Evolutionary conservation across 2,888 invertebrate genomes (phyloP).

Genomic region (Trissolcus brochymenae): DNA sequence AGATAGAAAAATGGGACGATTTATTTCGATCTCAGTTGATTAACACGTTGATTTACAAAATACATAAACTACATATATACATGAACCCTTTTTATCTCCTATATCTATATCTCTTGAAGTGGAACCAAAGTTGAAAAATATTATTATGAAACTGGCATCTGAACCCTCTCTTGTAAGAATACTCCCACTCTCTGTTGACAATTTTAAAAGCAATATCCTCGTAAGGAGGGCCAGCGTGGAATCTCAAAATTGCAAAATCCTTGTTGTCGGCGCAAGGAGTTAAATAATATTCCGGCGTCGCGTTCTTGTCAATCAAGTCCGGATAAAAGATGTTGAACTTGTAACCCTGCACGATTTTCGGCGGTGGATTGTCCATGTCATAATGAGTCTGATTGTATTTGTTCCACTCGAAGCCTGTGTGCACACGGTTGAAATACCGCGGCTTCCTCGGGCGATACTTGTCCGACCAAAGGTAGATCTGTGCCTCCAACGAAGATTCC

Average conservation of each 20-base stretch:
- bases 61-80: not conserved
- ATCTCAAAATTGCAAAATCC: conserved; percentile 95
- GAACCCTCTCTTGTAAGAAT: conserved; percentile 98
- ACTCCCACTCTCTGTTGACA: conserved; percentile 99
- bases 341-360: conserved; percentile 99
- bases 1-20: not conserved
- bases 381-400: conserved; percentile 99
- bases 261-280: conserved; percentile 93
- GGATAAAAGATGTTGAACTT: conserved; percentile 99
- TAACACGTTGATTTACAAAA: not conserved
- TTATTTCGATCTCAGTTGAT: conserved; percentile 1
- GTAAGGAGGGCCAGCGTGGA: conserved; percentile 99
- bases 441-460: conserved; percentile 99
- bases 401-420: conserved; percentile 99
- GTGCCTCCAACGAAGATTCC: conserved; percentile 89
- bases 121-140: conserved; percentile 99
- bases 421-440: conserved; percentile 96
- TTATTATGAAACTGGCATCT: conserved; percentile 99
- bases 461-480: conserved; percentile 96
- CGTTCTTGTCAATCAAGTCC: conserved; percentile 94
- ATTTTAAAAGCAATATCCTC: conserved; percentile 99
- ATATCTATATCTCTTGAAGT: conserved; percentile 98
- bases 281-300: conserved; percentile 95
- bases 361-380: conserved; percentile 99
- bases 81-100: conserved; percentile 79